Evolutionary conservation across 1,140 invertebrate genomes (phyloP).

Genomic region (Aphelenchoides avenae): DNA sequence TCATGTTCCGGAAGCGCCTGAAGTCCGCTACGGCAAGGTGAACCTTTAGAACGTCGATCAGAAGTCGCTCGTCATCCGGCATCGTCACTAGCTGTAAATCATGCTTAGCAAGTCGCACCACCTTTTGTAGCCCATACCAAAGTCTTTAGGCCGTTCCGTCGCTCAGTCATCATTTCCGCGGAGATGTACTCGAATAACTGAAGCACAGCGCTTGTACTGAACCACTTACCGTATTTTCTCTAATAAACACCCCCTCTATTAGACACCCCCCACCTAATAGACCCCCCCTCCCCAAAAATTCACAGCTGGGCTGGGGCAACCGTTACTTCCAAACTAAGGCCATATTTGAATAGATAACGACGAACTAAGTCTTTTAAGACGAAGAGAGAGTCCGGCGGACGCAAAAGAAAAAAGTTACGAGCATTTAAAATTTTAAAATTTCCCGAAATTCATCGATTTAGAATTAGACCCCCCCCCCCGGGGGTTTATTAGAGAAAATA

Average conservation of each 20-base stretch:
- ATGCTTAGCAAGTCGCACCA: constrained; percentile 3
- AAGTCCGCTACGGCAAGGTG: constrained; percentile 54
- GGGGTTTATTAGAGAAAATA: background rate
- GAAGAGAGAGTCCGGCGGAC: no score
- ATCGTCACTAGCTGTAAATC: constrained; percentile 34
- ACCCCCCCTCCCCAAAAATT: no score
- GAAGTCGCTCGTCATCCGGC: constrained; percentile 43
- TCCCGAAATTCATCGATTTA: no score
- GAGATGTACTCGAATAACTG: constrained; percentile 51
- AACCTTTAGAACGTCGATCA: constrained; percentile 47
- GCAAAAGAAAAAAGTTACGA: no score
- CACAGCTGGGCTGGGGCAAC: no score
- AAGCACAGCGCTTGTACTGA: constrained; percentile 8
- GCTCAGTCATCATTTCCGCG: constrained; percentile 57
- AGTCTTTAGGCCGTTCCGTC: constrained; percentile 41
- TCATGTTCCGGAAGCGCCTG: constrained; percentile 24
- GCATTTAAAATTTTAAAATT: constrained; percentile 16
- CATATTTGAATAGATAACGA: no score
- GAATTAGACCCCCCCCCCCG: no score
- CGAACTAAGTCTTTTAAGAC: no score
- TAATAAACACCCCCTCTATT: no score
- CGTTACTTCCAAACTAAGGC: no score
- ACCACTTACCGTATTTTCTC: no score
- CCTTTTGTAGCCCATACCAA: constrained; percentile 24
- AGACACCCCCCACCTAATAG: no score